Evolutionary conservation across 1,140 invertebrate species (phyloP).

Genomic region (Zaprionus gabonicus): DNA sequence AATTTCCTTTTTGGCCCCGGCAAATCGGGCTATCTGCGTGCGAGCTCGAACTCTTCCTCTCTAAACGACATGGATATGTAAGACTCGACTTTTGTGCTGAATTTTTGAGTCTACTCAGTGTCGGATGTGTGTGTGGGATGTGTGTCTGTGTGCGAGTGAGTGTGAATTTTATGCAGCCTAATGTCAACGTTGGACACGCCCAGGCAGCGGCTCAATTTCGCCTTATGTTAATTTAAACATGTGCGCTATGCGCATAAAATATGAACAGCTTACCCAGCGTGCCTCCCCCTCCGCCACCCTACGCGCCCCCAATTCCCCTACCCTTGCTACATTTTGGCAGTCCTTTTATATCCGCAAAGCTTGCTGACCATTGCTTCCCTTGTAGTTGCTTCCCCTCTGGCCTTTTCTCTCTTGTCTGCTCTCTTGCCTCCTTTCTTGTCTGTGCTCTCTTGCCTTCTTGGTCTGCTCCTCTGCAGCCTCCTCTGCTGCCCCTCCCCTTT

Average conservation of each 20-base stretch:
- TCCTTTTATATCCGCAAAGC: conserved; percentile 18
- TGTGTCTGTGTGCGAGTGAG: conserved; percentile 19
- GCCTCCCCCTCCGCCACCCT: background rate
- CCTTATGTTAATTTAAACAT: conserved; percentile 83
- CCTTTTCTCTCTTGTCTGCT: background rate
- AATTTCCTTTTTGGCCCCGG: conserved; percentile 63
- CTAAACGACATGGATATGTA: conserved; percentile 49
- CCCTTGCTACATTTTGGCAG: background rate
- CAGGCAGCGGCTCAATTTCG: conserved; percentile 77
- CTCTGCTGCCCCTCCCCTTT: background rate
- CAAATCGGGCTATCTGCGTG: conserved; percentile 48
- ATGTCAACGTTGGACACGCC: conserved; percentile 72
- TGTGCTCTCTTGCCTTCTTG: background rate
- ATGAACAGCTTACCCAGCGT: conserved; percentile 55
- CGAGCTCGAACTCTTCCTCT: conserved; percentile 8
- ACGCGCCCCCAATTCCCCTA: background rate
- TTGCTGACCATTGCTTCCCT: conserved; percentile 16
- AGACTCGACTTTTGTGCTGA: conserved; percentile 77
- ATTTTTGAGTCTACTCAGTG: conserved; percentile 67
- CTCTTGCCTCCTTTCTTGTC: background rate
- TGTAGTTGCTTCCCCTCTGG: background rate
- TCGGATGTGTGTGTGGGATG: background rate
- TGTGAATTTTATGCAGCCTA: conserved; percentile 58
- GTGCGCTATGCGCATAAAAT: conserved; percentile 82
- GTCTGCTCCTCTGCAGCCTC: background rate